A percentile compares a stretch with the other conserved stretches of the same genome.
Conservation (phyloP, 2,888 invertebrate genomes). For the Coleophora deauratella region DNA sequence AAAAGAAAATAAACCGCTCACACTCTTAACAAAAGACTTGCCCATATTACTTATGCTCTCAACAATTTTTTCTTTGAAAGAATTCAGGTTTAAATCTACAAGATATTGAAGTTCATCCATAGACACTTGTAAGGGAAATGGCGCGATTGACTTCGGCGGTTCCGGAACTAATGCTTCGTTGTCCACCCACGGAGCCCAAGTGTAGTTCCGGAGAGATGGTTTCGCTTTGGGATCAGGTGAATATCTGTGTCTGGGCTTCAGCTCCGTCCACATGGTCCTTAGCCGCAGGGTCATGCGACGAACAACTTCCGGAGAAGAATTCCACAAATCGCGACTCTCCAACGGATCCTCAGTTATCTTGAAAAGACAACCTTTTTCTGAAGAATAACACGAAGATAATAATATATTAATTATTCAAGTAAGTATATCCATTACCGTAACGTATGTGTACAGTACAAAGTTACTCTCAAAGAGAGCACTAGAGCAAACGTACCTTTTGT, state of each 20-base stretch:
- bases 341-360: conserved; percentile 35
- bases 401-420: too few relatives aligned
- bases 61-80: conserved; percentile 26
- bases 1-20: conserved; percentile 26
- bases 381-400: conserved; percentile 12
- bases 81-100: conserved; percentile 28
- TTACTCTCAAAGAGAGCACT: neutral
- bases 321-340: conserved; percentile 37
- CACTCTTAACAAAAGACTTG: conserved; percentile 25
- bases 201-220: conserved; percentile 28
- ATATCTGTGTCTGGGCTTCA: conserved; percentile 26
- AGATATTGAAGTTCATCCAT: conserved; percentile 30
- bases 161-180: conserved; percentile 25
- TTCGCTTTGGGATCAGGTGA: conserved; percentile 27
- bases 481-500: conserved; percentile 22
- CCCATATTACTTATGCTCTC: conserved; percentile 25
- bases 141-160: conserved; percentile 15
- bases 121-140: conserved; percentile 34
- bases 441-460: too few relatives aligned
- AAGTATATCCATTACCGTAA: too few relatives aligned
- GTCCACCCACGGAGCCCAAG: conserved; percentile 35
- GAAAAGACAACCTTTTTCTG: conserved; percentile 40
- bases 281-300: conserved; percentile 28
- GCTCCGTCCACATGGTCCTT: conserved; percentile 29
- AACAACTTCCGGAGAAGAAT: conserved; percentile 26